Evolutionary conservation across 2,888 invertebrate genomes (phyloP).

Genomic region (Cistogaster globosa): DNA sequence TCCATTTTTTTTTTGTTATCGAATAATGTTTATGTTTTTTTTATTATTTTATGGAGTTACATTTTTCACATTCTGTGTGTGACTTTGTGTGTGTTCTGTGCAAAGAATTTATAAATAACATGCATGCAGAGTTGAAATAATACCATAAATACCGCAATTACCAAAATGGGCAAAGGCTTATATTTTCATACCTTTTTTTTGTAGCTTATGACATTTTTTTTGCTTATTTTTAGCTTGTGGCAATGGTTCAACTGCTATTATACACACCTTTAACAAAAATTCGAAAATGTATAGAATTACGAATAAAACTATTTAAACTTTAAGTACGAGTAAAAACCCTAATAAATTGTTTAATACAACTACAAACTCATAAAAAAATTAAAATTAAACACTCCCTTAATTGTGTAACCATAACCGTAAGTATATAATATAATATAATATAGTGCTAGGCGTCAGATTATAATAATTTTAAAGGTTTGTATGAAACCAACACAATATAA

Average conservation of each 20-base stretch:
- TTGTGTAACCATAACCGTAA: conserved; percentile 3
- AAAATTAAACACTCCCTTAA: conserved; percentile 52
- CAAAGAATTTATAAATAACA: conserved; percentile 39
- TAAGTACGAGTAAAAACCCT: conserved; percentile 24
- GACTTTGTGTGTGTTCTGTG: conserved; percentile 1
- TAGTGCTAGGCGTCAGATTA: conserved; percentile 13
- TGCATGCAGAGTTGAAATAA: conserved; percentile 23
- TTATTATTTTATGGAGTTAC: too few relatives aligned
- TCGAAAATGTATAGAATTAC: not conserved
- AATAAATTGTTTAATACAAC: conserved; percentile 48
- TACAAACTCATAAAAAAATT: not conserved
- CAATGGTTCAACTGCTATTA: conserved; percentile 13
- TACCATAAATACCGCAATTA: conserved; percentile 45
- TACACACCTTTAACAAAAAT: conserved; percentile 48
- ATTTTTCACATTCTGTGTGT: too few relatives aligned
- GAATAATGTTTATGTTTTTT: too few relatives aligned
- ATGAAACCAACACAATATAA: not conserved
- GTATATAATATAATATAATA: too few relatives aligned
- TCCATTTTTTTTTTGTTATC: too few relatives aligned
- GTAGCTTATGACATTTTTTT: conserved; percentile 12
- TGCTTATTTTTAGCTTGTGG: conserved; percentile 6
- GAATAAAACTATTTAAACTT: conserved; percentile 20
- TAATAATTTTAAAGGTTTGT: not conserved
- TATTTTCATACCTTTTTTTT: conserved; percentile 14
- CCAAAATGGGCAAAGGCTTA: conserved; percentile 35